Conservation (phyloP, 2,113 vertebrate species). For the Seriola rivoliana region DNA sequence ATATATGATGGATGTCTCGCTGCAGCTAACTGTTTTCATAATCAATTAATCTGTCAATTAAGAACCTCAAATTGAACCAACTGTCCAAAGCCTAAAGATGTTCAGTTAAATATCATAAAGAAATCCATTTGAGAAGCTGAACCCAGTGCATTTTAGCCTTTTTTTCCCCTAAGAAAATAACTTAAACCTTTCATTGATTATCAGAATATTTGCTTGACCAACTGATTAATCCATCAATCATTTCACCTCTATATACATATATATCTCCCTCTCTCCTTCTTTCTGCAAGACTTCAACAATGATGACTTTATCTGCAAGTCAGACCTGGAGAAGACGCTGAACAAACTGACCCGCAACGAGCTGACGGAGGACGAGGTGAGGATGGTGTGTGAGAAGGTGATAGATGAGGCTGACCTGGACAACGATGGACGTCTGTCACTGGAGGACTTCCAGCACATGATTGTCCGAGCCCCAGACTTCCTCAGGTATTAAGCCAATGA, state of each 20-base stretch:
- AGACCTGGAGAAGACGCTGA: slow-evolving; percentile 94
- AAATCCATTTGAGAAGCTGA: too few relatives aligned
- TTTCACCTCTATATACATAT: not conserved
- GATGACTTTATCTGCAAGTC: slow-evolving; percentile 95
- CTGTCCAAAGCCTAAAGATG: not conserved
- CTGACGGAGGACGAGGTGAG: slow-evolving; percentile 91
- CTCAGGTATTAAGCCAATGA: slow-evolving; percentile 87
- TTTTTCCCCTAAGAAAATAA: not conserved
- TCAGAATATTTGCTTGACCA: not conserved
- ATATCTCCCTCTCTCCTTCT: not conserved
- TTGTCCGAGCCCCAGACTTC: slow-evolving; percentile 93
- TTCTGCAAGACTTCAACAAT: slow-evolving; percentile 91
- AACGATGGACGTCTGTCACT: slow-evolving; percentile 93
- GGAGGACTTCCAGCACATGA: slow-evolving; percentile 97
- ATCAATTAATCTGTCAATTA: not conserved
- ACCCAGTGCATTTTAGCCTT: not conserved
- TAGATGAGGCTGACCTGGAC: slow-evolving; percentile 93
- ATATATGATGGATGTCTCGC: too few relatives aligned
- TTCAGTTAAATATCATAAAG: not conserved
- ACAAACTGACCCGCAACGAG: slow-evolving; percentile 92
- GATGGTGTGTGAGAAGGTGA: slow-evolving; percentile 96
- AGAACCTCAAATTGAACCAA: not conserved
- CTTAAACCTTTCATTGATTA: not conserved
- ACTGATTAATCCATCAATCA: not conserved
- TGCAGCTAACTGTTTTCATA: too few relatives aligned